Conservation (phyloP, 2,113 vertebrate species). For the Dipodomys spectabilis region DNA sequence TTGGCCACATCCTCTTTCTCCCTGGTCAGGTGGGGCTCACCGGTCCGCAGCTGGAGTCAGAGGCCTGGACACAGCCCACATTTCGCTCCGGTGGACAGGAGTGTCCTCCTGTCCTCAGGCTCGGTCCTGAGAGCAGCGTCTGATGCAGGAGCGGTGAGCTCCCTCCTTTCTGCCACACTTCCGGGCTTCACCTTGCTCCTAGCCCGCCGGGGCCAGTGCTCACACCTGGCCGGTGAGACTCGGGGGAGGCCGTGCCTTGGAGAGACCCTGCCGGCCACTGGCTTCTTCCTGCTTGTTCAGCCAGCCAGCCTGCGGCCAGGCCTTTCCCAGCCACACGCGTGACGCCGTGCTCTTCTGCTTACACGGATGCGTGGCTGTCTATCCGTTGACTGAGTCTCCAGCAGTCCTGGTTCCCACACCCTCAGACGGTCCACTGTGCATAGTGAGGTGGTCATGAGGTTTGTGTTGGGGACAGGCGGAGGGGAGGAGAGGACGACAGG, state of each 20-base stretch:
- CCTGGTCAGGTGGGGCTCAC: rapidly evolving
- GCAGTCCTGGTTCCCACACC: background rate
- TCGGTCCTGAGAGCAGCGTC: rapidly evolving
- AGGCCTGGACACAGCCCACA: background rate
- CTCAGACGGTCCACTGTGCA: rapidly evolving
- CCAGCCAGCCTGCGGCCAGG: rapidly evolving
- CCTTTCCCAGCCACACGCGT: too few relatives aligned
- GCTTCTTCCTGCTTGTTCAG: background rate
- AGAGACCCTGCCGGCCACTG: background rate
- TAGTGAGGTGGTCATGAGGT: background rate
- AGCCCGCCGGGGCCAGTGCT: too few relatives aligned
- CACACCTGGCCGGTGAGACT: rapidly evolving
- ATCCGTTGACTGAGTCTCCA: rapidly evolving
- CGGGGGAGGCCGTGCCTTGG: too few relatives aligned
- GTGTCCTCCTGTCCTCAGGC: rapidly evolving
- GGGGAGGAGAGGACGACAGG: rapidly evolving
- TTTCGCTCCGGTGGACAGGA: background rate
- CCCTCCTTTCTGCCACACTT: rapidly evolving
- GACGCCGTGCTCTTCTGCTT: too few relatives aligned
- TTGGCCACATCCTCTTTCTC: background rate
- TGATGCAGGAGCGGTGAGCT: background rate
- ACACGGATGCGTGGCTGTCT: background rate
- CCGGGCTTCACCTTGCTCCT: too few relatives aligned
- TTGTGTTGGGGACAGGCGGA: background rate
- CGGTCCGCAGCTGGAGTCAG: background rate